Base-by-base conservation (phyloP, 1,140 invertebrate species). In the Caenorhabditis brenneri region DNA sequence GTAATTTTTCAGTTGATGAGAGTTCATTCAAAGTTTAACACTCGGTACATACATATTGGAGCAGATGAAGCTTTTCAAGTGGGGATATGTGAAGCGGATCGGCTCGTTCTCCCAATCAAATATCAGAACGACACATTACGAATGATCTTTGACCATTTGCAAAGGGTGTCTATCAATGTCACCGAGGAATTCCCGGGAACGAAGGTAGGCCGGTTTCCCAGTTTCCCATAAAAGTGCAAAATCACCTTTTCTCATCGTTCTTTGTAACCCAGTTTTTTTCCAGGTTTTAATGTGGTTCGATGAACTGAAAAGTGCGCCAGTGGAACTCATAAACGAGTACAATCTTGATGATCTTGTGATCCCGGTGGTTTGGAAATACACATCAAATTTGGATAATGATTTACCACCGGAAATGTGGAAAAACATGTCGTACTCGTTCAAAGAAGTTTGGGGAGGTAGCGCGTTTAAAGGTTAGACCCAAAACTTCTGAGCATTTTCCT, bases 281-380 rank as follows among this genome's bases (percentile, higher is more conserved):
- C 60, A 85, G 84, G 65, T 85, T 39, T 42, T 85, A 39, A 78
- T 78, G 60, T 85, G 84, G 84, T 85, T 48, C 78, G 84, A 85
- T 19, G 79, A 81, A 33, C 29, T 85, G 39, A 81, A 85, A 39
- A 55, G 79, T 22, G 84, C 65, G 22, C 48, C 42, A 9, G 27
- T 80, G 12, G 55, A 85, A 55, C 27, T 65, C 10, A 85, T 85
- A 31, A 53, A 81, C 33, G 58, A 69, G 12, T 85, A 42, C 65
- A 55, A 65, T 19, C 51, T 85, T 19, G 79, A 74, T 39, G 16
- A 85, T 31, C 42, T 80, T 4, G 51, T 85, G n/a, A 81, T 55
- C 24, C 84, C 84, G 15, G 84, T 85, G 1, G 84, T 81, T 19
- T 85, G 84, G 84, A 85, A 85, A 22, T 85, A 85, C 39, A 81